A percentile compares a stretch with the other conserved stretches of the same genome.
Conservation (phyloP, 1,140 invertebrate genomes). For the Aphidius gifuensis region DNA sequence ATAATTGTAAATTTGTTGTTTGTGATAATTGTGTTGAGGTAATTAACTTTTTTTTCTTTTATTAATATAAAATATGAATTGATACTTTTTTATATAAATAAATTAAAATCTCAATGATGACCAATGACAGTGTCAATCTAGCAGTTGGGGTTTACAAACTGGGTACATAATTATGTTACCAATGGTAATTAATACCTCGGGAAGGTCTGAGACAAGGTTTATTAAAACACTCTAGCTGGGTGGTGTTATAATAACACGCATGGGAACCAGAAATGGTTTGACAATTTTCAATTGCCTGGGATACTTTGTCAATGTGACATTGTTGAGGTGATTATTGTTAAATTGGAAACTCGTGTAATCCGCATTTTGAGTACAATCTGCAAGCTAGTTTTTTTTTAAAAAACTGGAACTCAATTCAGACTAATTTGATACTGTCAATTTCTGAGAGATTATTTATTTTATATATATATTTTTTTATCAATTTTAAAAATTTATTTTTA, state of each 20-base stretch:
- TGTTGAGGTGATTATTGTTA: constrained; percentile 42
- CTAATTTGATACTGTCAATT: constrained; percentile 50
- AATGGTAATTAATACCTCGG: constrained; percentile 39
- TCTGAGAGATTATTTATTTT: constrained; percentile 41
- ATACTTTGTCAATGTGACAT: constrained; percentile 35
- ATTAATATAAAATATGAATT: neutral
- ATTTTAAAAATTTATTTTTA: neutral
- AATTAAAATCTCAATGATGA: constrained; percentile 48
- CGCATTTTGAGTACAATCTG: constrained; percentile 53
- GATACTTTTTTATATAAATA: neutral
- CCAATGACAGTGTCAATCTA: constrained; percentile 52
- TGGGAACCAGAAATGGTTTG: constrained; percentile 54
- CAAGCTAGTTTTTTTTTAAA: constrained; percentile 34
- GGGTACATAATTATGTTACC: constrained; percentile 38
- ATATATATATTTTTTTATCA: neutral
- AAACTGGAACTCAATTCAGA: constrained; percentile 54
- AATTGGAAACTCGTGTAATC: constrained; percentile 51
- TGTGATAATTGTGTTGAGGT: constrained; percentile 65
- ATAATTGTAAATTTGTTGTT: constrained; percentile 59
- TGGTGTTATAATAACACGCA: constrained; percentile 44
- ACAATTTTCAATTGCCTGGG: constrained; percentile 37
- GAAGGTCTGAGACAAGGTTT: constrained; percentile 55
- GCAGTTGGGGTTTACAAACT: constrained; percentile 49
- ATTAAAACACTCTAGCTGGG: constrained; percentile 47
- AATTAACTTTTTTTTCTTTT: constrained; percentile 30